Conservation (phyloP, 2,888 invertebrate species). For the Xanthia togata region DNA sequence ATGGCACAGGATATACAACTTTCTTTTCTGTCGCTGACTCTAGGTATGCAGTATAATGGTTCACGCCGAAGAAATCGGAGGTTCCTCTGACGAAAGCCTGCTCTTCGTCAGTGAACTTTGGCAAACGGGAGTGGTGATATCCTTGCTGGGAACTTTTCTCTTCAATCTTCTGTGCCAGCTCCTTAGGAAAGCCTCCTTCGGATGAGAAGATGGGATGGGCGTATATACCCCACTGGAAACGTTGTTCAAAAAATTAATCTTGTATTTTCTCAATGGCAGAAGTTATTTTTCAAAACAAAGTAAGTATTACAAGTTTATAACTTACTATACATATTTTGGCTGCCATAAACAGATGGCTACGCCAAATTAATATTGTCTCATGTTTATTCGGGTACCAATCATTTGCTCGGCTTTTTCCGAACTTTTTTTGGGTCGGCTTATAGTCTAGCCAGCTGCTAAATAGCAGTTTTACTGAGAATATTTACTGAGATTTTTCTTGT, state of each 20-base stretch:
- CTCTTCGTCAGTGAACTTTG: slow-evolving; percentile 82
- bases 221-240: slow-evolving; percentile 83
- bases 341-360: too few species aligned
- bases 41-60: slow-evolving; percentile 91
- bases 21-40: slow-evolving; percentile 71
- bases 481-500: too few species aligned
- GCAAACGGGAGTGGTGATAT: slow-evolving; percentile 80
- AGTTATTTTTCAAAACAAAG: background rate
- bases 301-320: too few species aligned
- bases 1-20: slow-evolving; percentile 65
- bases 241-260: background rate
- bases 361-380: too few species aligned
- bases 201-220: slow-evolving; percentile 86
- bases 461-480: too few species aligned
- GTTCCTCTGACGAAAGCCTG: slow-evolving; percentile 24
- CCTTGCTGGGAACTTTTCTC: slow-evolving; percentile 83
- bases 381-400: background rate
- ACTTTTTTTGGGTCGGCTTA: background rate
- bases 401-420: too few species aligned
- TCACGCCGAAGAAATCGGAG: slow-evolving; percentile 89
- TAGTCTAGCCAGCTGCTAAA: too few species aligned
- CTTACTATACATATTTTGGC: too few species aligned
- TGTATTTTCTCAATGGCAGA: background rate
- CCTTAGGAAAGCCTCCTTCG: slow-evolving; percentile 88
- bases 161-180: slow-evolving; percentile 74